Evolutionary conservation across 2,113 vertebrate genomes (phyloP).

Genomic region (Falco punctatus): DNA sequence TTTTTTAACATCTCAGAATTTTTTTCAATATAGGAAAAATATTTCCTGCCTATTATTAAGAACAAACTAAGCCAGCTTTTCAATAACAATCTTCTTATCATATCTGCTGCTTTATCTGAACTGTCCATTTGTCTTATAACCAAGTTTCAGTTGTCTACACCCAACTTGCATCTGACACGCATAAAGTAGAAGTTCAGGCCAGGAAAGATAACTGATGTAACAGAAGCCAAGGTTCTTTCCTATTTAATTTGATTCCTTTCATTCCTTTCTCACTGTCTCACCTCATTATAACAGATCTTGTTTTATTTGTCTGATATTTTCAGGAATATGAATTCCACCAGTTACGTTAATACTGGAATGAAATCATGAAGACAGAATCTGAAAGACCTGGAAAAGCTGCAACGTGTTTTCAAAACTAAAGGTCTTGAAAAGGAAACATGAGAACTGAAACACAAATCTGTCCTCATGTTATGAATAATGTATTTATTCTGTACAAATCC

Average conservation of each 20-base stretch:
- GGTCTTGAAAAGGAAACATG: neutral
- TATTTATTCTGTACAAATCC: neutral
- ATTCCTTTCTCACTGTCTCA: neutral
- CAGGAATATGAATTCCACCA: conserved; percentile 51
- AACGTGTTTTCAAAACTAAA: neutral
- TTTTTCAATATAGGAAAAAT: neutral
- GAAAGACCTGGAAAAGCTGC: conserved; percentile 37
- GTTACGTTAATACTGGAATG: neutral
- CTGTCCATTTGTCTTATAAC: neutral
- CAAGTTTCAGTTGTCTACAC: neutral
- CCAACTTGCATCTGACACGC: neutral
- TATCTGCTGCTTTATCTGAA: neutral
- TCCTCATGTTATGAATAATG: neutral
- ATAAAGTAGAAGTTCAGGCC: neutral
- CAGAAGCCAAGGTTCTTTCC: neutral
- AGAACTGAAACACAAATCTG: conserved; percentile 1
- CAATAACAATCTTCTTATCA: neutral
- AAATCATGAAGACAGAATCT: conserved; percentile 30
- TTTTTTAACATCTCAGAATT: neutral
- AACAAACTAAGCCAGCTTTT: neutral
- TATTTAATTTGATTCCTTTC: neutral
- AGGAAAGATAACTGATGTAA: neutral
- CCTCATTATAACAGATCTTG: conserved; percentile 30
- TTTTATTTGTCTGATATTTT: conserved; percentile 53
- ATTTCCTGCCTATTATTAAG: neutral